These are phyloP conservation scores for Aplidium turbinatum DNA, from an alignment of 23 tunicate genomes.

Conservation along the genomic window DNA sequence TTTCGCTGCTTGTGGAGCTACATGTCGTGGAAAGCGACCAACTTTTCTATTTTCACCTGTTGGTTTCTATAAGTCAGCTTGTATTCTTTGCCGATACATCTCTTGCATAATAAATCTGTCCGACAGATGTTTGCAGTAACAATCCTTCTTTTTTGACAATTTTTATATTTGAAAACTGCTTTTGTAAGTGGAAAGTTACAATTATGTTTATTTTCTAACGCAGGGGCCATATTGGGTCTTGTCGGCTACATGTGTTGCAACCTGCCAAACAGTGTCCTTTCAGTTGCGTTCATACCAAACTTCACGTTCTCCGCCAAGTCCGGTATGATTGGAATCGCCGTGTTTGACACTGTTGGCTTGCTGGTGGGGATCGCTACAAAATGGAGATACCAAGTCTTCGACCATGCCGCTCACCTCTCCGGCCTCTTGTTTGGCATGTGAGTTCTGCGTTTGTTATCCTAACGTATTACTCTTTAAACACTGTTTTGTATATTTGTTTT, in stretches of 20 bases:
- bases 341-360: constrained; percentile 66
- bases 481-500: no score
- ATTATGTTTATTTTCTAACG: not conserved
- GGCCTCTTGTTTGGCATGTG: constrained; percentile 32
- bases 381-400: constrained; percentile 57
- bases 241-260: constrained; percentile 65
- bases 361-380: constrained; percentile 33
- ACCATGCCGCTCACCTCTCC: constrained; percentile 33
- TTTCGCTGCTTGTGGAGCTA: no score
- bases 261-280: constrained; percentile 44
- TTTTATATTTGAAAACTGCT: no score
- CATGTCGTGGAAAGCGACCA: no score
- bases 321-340: constrained; percentile 50
- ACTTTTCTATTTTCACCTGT: no score
- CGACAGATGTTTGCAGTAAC: no score
- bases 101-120: no score
- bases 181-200: not conserved
- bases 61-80: no score
- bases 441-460: not conserved
- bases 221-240: constrained; percentile 79
- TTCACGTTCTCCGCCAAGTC: constrained; percentile 54
- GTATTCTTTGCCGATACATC: no score
- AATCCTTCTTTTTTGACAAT: not conserved
- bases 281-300: constrained; percentile 66
- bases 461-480: not conserved